A percentile compares a stretch with the other conserved stretches of the same genome.
Evolutionary conservation across 2,113 vertebrate genomes (phyloP).

Genomic region (Halichoeres trimaculatus): DNA sequence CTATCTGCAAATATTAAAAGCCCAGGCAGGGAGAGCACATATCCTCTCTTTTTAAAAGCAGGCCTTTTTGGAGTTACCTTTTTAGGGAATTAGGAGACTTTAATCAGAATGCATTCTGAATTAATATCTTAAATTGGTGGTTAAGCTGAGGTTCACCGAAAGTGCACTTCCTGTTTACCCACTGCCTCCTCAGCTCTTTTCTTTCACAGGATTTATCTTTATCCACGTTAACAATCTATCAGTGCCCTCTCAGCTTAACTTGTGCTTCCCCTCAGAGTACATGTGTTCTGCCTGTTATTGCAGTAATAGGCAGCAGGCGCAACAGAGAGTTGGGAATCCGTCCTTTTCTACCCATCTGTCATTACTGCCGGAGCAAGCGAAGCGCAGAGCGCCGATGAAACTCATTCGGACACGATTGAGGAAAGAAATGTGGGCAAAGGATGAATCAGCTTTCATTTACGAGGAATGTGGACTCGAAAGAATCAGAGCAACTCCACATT

Average conservation of each 20-base stretch:
- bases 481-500: slow-evolving; percentile 16
- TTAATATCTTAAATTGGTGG: no score
- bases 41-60: no score
- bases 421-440: slow-evolving; percentile 22
- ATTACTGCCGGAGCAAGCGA: slow-evolving; percentile 36
- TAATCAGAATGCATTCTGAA: no score
- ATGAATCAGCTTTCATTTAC: slow-evolving; percentile 36
- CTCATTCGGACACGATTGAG: slow-evolving; percentile 54
- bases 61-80: no score
- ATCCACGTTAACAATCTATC: slow-evolving; percentile 37
- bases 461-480: slow-evolving; percentile 36
- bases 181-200: no score
- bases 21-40: no score
- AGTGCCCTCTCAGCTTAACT: slow-evolving; percentile 31
- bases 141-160: no score
- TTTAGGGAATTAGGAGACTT: no score
- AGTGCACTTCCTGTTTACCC: no score
- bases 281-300: slow-evolving; percentile 54
- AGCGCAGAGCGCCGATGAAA: slow-evolving; percentile 40
- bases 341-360: slow-evolving; percentile 4
- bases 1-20: no score
- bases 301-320: slow-evolving; percentile 45
- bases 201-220: slow-evolving; percentile 1
- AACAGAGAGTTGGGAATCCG: slow-evolving; percentile 39
- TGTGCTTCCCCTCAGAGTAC: slow-evolving; percentile 4